Evolutionary conservation across 2,888 invertebrate genomes (phyloP), one percentile per base, ranked within the genome.

Genomic region (Napeogenes inachia): DNA sequence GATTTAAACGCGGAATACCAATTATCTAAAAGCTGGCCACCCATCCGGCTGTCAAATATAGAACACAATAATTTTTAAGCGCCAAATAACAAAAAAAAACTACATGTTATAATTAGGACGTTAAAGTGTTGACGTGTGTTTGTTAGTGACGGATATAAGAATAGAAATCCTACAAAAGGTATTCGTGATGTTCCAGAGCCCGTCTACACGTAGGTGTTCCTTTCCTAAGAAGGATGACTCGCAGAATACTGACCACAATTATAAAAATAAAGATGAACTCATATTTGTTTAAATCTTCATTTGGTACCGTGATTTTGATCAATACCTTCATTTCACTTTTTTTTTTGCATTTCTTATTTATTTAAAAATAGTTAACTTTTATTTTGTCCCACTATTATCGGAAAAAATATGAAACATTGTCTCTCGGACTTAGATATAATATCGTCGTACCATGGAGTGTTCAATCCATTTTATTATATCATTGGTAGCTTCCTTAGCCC

Each of bases 241-340:
- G 86, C 79, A 72, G 75, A 67, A 70, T 70, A 73, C 68, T 60
- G 71, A 68, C 75, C 77, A 82, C 83, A 87, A 88, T 89, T 87
- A 89, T 85, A 83, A 86, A 85, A 87, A 87, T 87, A 88, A 87
- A 85, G 81, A 82, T 75, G 75, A 77, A 78, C 80, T 81, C 81
- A 68, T 89, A 80, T 89, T 90, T 88, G 85, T 85, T 87, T 83
- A 87, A 80, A 85, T 84, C 87, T 89, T 89, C 87, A 88, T 89
- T 88, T 85, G 83, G 79, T 80, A 76, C 81, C 80, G 79, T 65
- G 76, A 78, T 84, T 84, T 82, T 83, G 79, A 71, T 70, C 75
- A 70, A 71, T 62, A 55, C 68, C 63, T 65, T 69, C 69, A 71
- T 68, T 71, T 67, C 64, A 62, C 61, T 62, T 63, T 66, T 62